These are phyloP conservation scores for Tachysurus fulvidraco DNA, from an alignment of 2,113 vertebrate species.

Conservation along the genomic window DNA sequence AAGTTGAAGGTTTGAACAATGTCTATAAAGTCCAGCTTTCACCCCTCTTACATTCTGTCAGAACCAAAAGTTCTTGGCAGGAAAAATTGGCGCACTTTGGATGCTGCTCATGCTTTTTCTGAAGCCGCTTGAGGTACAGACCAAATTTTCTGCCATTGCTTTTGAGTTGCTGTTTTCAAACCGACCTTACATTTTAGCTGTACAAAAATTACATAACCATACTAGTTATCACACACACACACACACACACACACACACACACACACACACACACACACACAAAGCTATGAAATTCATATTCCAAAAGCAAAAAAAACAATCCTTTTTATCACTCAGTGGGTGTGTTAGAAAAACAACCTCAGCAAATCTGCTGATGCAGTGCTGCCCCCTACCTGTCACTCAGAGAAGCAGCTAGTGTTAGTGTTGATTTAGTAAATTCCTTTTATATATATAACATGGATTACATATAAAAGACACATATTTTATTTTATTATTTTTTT, in stretches of 20 bases:
- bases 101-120: not conserved
- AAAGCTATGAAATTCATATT: not conserved
- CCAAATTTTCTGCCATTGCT: not conserved
- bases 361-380: constrained; percentile 1
- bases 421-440: not conserved
- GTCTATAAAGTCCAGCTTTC: constrained; percentile 31
- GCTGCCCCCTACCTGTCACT: constrained; percentile 47
- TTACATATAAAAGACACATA: not conserved
- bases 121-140: not conserved
- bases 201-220: not conserved
- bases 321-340: constrained; percentile 1
- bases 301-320: not conserved
- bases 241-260: not conserved
- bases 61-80: constrained; percentile 11
- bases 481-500: no score
- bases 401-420: not conserved
- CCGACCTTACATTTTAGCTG: not conserved
- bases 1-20: constrained; percentile 47
- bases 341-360: constrained; percentile 11
- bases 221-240: not conserved
- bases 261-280: not conserved
- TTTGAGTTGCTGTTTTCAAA: not conserved
- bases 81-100: not conserved
- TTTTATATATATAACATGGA: not conserved
- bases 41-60: constrained; percentile 28